Evolutionary conservation across 2,888 invertebrate species (phyloP).

Genomic region (Ashinkailepas kermadecensis): DNA sequence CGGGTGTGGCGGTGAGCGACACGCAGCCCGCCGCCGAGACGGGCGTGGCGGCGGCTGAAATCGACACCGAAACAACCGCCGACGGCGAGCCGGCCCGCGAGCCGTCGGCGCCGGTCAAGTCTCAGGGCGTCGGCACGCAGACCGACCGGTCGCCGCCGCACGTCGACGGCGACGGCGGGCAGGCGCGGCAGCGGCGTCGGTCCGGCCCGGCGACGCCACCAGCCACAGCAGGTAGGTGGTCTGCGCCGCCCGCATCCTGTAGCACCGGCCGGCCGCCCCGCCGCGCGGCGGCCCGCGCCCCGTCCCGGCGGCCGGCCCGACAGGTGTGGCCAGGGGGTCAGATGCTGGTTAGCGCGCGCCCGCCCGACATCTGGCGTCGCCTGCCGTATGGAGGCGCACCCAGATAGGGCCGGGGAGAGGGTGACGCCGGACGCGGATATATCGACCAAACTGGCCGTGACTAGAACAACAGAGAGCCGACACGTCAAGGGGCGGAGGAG

Average conservation of each 20-base stretch:
- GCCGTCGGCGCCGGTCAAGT: not conserved
- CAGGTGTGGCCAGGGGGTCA: not conserved
- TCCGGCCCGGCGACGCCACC: not conserved
- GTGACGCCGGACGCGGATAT: too few species aligned
- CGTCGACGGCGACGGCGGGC: not conserved
- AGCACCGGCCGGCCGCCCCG: too few species aligned
- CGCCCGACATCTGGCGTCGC: not conserved
- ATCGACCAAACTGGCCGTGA: too few species aligned
- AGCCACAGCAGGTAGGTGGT: not conserved
- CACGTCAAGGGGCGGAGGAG: too few species aligned
- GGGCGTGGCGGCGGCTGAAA: not conserved
- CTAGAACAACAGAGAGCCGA: too few species aligned
- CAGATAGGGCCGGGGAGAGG: too few species aligned
- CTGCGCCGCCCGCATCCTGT: not conserved
- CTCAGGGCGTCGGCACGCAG: not conserved
- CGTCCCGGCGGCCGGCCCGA: too few species aligned
- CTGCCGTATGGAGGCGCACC: too few species aligned
- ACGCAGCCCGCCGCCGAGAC: not conserved
- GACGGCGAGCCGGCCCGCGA: not conserved
- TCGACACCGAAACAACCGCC: not conserved
- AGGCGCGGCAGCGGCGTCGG: not conserved
- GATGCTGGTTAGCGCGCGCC: not conserved
- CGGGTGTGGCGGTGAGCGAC: too few species aligned
- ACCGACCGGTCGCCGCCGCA: not conserved
- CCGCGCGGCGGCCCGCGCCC: too few species aligned